phyloP scores from a whole-genome alignment of 2,797 vertebrate genomes.

The Taenioides sp. region DNA sequence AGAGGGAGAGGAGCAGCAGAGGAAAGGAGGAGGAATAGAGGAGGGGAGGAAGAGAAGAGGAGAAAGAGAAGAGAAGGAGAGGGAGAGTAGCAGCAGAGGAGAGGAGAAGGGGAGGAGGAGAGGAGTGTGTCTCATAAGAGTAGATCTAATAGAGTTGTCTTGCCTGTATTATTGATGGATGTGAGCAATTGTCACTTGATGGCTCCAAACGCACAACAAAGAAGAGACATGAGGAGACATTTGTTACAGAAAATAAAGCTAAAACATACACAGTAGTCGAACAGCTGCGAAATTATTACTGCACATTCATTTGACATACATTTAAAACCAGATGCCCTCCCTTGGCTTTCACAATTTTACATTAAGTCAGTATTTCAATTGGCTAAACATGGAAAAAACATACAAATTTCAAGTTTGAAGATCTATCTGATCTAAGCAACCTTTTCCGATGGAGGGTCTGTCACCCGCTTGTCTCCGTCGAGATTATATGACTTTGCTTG shows the following conservation, averaged over 20 bases:
- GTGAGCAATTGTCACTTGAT: not conserved
- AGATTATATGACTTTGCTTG: not conserved
- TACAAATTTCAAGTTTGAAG: too few species aligned
- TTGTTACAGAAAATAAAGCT: not conserved
- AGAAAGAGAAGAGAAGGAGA: too few species aligned
- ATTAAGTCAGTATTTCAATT: not conserved
- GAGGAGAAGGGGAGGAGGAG: not conserved
- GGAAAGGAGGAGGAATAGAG: too few species aligned
- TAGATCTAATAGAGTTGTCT: conserved; percentile 1
- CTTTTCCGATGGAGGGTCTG: too few species aligned
- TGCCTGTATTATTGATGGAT: conserved; percentile 1
- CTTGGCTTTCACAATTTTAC: not conserved
- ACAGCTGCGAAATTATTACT: too few species aligned
- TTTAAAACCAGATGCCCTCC: not conserved
- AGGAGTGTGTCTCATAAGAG: not conserved
- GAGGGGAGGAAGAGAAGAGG: too few species aligned
- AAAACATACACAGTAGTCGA: too few species aligned
- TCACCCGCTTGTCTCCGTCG: not conserved
- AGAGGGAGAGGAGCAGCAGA: too few species aligned
- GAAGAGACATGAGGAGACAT: not conserved
- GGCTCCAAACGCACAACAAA: not conserved
- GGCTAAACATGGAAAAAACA: not conserved
- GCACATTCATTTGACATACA: not conserved
- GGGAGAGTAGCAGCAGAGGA: too few species aligned
- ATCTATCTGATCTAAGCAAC: too few species aligned